Evolutionary conservation across 2,113 vertebrate species (phyloP).

Genomic region (human): GRCh38 chr16:56780501-56781000

Average conservation of each 20-base stretch:
- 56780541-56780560: conserved; percentile 44
- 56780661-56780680: conserved; percentile 10
- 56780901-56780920: conserved; percentile 78
- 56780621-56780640: conserved; percentile 51
- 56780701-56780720: conserved; percentile 47
- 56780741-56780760: neutral
- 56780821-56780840: conserved; percentile 73
- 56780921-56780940: conserved; percentile 71
- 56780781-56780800: conserved; percentile 46
- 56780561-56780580: conserved; percentile 43
- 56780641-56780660: neutral
- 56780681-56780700: neutral
- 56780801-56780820: conserved; percentile 63
- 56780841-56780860: conserved; percentile 79
- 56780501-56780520: neutral
- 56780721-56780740: neutral
- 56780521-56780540: neutral
- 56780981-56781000: conserved; percentile 73
- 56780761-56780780: neutral
- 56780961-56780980: conserved; percentile 76
- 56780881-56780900: conserved; percentile 82
- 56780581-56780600: conserved; percentile 50
- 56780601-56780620: conserved; percentile 38
- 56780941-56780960: conserved; percentile 72
- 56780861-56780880: conserved; percentile 78